Evolutionary conservation across 2,113 vertebrate species (phyloP), one percentile per base, ranked within the genome.

Genomic region (Chaenocephalus aceratus): DNA sequence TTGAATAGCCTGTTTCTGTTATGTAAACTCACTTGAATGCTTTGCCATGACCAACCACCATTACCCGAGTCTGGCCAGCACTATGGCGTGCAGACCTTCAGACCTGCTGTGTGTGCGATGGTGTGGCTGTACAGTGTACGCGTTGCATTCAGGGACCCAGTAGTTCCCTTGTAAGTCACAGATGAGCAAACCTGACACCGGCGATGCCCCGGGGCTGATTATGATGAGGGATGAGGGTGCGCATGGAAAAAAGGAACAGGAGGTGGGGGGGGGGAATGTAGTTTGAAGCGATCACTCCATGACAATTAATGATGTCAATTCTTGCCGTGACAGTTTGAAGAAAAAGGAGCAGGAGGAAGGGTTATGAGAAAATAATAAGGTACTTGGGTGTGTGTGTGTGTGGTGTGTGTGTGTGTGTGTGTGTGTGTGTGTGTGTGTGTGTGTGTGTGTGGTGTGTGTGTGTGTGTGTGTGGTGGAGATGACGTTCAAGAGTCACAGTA

Each of bases 251-350:
- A 21, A 26, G 45, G 60, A 71, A 56, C 10, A 59, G 63, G 41
- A 54, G 59, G 62, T 34, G 62, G 65, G 44, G 36, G 36, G 45
- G 62, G 65, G 44, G 65, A 65, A 26, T 56, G 79, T n/a, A 48
- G 51, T 59, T 26, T 72, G 74, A 77, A 63, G 74, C 53, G 41
- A 82, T 86, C 78, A 41, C 59, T 68, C 58, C 15, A 14, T 66
- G 77, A 71, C 79, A 84, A 66, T 77, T 80, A 88, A 59, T 70
- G 58, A 83, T 88, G 72, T 70, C 54, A 41, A 53, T 75, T 80
- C 70, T 45, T 54, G 58, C 45, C 18, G 65, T 84, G 73, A 69
- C 72, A 74, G 78, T 83, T 73, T 69, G 44, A 67, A 65, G 54
- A 63, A 48, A 63, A 62, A 45, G 12, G 11, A 21, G 51, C 34